phyloP scores from a whole-genome alignment of 2,888 invertebrate species.

The Drosophila heteroneura region DNA sequence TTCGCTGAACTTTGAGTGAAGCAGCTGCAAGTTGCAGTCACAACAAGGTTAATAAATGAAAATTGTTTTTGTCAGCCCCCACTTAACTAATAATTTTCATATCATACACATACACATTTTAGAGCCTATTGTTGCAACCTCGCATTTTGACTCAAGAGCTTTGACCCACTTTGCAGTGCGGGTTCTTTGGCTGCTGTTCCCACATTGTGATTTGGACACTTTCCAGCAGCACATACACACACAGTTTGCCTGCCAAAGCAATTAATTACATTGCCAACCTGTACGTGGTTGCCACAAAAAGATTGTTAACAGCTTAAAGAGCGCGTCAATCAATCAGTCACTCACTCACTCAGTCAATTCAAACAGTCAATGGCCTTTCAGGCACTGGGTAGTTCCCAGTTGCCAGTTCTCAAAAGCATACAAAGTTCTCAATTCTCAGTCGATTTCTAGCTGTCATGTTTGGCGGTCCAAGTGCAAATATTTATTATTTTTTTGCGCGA shows the following conservation, averaged over 20 bases:
- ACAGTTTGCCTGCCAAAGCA: constrained; percentile 73
- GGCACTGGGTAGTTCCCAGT: constrained; percentile 35
- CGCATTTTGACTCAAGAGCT: constrained; percentile 51
- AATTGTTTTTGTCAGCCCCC: constrained; percentile 23
- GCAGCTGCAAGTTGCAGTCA: constrained; percentile 32
- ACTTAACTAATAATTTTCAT: constrained; percentile 56
- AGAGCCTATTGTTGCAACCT: constrained; percentile 51
- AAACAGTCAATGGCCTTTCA: constrained; percentile 72
- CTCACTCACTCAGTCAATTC: constrained; percentile 32
- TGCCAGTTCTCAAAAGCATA: constrained; percentile 16
- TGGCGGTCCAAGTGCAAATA: constrained; percentile 73
- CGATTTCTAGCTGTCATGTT: constrained; percentile 49
- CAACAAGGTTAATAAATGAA: not conserved
- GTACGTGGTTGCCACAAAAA: constrained; percentile 69
- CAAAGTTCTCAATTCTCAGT: constrained; percentile 28
- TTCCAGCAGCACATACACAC: constrained; percentile 41
- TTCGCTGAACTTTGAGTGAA: constrained; percentile 46
- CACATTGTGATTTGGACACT: constrained; percentile 72
- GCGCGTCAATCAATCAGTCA: constrained; percentile 73
- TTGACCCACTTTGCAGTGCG: constrained; percentile 44
- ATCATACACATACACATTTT: constrained; percentile 26
- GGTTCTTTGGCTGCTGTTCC: constrained; percentile 31
- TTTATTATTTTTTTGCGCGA: constrained; percentile 67
- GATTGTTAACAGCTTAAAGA: constrained; percentile 75
- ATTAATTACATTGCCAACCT: constrained; percentile 76